Percentiles rank a stretch among this genome's conserved stretches.
These are phyloP conservation scores for Pseudomyrmex gracilis DNA, from an alignment of 1,140 invertebrate species.

Conservation along the genomic window DNA sequence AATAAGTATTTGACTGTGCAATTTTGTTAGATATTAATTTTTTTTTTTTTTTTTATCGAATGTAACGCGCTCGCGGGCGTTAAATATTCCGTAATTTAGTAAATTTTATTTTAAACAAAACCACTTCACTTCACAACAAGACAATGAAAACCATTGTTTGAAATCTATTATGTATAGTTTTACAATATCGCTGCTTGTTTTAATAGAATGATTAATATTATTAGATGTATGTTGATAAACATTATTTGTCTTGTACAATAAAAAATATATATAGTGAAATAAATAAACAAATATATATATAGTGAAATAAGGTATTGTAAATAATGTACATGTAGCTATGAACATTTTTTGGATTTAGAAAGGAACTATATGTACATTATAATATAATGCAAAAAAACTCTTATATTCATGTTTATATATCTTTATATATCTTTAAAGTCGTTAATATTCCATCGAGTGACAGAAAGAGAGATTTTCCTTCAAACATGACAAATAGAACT, in stretches of 20 bases:
- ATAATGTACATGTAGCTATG: conserved; percentile 60
- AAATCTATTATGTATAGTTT: conserved; percentile 15
- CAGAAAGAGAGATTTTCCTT: neutral
- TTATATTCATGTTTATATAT: conserved; percentile 43
- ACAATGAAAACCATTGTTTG: neutral
- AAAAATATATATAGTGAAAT: conserved; percentile 34
- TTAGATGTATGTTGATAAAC: conserved; percentile 23
- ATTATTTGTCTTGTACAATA: conserved; percentile 23
- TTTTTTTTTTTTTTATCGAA: too few species aligned
- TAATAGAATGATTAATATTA: neutral
- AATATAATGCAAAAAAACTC: conserved; percentile 26
- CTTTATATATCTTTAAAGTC: neutral
- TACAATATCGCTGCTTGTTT: conserved; percentile 19
- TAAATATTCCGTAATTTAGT: conserved; percentile 16
- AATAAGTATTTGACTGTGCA: neutral
- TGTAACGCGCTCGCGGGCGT: neutral
- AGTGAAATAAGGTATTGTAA: conserved; percentile 59
- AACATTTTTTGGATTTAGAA: conserved; percentile 19
- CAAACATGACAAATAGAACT: neutral
- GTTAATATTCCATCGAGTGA: too few species aligned
- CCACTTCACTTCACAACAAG: conserved; percentile 16
- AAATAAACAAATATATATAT: conserved; percentile 47
- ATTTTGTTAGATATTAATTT: neutral
- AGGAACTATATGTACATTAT: conserved; percentile 44
- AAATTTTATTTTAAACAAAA: conserved; percentile 23